Conservation (phyloP, 2,113 vertebrate species). For the Eudorcas thomsonii region DNA sequence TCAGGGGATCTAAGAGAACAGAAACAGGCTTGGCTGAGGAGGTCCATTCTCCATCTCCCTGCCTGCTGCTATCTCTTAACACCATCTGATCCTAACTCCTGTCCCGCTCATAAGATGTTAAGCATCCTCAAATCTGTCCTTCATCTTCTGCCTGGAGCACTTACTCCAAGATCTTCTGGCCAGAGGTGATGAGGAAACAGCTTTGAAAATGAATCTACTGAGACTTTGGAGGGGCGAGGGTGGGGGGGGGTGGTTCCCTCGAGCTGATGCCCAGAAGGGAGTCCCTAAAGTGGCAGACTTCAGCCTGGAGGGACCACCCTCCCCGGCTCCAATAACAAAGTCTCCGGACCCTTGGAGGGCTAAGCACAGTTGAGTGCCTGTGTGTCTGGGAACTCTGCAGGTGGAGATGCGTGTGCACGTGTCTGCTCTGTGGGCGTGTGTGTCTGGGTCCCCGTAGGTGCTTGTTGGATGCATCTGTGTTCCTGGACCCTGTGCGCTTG, state of each 20-base stretch:
- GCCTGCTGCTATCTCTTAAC: neutral
- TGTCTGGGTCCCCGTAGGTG: neutral
- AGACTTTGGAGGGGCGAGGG: too few relatives aligned
- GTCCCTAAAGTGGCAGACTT: neutral
- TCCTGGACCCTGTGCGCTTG: accelerated
- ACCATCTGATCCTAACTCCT: neutral
- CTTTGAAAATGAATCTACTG: neutral
- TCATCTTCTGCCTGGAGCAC: neutral
- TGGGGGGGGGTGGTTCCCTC: neutral
- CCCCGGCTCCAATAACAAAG: neutral
- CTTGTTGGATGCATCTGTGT: neutral
- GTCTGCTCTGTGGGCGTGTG: accelerated
- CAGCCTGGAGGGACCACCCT: neutral
- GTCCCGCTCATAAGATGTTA: neutral
- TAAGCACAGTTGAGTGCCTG: neutral
- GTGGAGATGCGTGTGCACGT: accelerated
- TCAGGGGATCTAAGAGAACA: neutral
- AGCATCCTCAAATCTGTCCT: neutral
- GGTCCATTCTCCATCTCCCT: neutral
- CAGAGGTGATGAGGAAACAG: neutral
- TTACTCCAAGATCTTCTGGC: neutral
- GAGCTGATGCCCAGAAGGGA: neutral
- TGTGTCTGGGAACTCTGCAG: neutral
- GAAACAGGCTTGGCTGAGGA: neutral
- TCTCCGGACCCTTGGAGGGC: neutral